Evolutionary conservation across 2,888 invertebrate species (phyloP), one percentile per base, ranked within the genome.

Genomic region (Nebria salina): DNA sequence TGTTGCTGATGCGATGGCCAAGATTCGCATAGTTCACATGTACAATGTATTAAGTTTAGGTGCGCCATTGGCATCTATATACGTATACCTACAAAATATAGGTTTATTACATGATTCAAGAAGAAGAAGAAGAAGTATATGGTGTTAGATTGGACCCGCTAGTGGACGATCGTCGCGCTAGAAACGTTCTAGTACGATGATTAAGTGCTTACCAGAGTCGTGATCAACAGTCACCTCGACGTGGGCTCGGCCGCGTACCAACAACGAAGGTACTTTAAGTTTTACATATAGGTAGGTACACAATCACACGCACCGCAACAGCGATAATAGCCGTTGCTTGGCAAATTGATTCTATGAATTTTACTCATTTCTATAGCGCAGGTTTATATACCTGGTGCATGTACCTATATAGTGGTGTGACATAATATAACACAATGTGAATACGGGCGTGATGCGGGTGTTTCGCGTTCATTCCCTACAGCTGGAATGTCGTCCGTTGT

Each of bases 191-290:
- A 54, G 54, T 54, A 54, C 54, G 66, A 76, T 76, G 76, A 76
- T 76, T 76, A 76, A 76, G 76, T 76, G 68, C 68, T 76, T 76
- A 76, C 34, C 68, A 76, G 76, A 76, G 66, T 76, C 76, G 76
- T 76, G 76, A 76, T 76, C 76, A 76, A 34, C n/a, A 68, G 54
- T 54, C 54, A 54, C 54, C 65, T 34, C n/a, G 66, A 65, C 43
- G 65, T 76, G 66, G 76, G 76, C 66, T 76, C n/a, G 76, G 76
- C 73, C 54, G 54, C 54, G 54, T 54, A 54, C 54, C 54, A 34
- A 34, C 34, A 34, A 34, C 34, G 34, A 34, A 34, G 2, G 34
- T 34, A 34, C 34, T 34, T 34, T 34, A 4, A 34, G 34, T 34
- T 34, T 4, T 34, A 34, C 34, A 34, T 34, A 34, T 34, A 34